phyloP scores from a whole-genome alignment of 2,797 vertebrate genomes.

The Xerus rutilus region DNA sequence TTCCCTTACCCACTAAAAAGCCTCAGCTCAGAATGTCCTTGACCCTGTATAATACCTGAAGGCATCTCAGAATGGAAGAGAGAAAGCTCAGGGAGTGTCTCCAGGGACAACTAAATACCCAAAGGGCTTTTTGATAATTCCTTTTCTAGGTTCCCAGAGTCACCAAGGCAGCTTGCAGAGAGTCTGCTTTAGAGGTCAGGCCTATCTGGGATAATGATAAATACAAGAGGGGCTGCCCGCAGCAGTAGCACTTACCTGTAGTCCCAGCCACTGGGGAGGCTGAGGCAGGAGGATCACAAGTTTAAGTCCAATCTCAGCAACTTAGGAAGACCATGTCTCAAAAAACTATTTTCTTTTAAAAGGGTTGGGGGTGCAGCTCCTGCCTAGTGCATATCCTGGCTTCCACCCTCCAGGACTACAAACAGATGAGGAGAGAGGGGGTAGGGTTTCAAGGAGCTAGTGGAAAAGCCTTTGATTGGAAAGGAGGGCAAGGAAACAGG shows the following conservation, averaged over 20 bases:
- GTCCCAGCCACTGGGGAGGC: background rate
- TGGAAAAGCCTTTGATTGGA: background rate
- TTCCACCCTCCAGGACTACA: background rate
- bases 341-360: background rate
- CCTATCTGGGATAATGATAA: background rate
- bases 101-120: background rate
- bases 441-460: background rate
- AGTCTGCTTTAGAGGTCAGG: background rate
- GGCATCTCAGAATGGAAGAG: background rate
- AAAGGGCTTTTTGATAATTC: background rate
- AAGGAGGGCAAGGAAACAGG: background rate
- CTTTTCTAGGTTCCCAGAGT: constrained; percentile 1
- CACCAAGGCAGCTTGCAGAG: background rate
- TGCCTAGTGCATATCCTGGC: background rate
- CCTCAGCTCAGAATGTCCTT: background rate
- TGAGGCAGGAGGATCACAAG: background rate
- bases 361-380: background rate
- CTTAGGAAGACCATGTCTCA: background rate
- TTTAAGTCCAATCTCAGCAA: background rate
- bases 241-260: background rate
- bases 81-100: constrained; percentile 42
- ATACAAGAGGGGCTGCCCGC: background rate
- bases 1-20: rapidly evolving
- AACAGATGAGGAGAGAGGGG: background rate
- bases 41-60: background rate